Evolutionary conservation across 2,113 vertebrate species (phyloP).

Genomic region (Charina bottae): DNA sequence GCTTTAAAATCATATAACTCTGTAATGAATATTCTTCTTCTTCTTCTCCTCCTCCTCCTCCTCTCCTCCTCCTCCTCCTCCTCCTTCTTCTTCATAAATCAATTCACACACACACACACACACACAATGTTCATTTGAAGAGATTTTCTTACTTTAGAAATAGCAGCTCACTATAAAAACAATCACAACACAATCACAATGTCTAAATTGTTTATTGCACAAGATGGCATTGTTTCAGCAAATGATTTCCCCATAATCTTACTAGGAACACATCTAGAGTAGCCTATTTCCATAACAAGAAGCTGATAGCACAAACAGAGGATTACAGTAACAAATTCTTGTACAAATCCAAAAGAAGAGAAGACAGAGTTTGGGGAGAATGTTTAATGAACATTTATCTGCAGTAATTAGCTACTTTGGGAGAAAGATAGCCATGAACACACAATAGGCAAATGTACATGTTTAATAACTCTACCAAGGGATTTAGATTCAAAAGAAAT

Average conservation of each 20-base stretch:
- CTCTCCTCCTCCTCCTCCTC: too few species aligned
- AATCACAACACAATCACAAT: not conserved
- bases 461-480: conserved; percentile 19
- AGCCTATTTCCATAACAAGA: conserved; percentile 37
- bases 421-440: conserved; percentile 22
- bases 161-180: not conserved
- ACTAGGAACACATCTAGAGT: not conserved
- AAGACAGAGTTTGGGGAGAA: conserved; percentile 28
- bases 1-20: not conserved
- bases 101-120: too few species aligned
- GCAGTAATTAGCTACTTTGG: conserved; percentile 20
- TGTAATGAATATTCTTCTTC: not conserved
- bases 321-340: conserved; percentile 11
- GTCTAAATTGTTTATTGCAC: not conserved
- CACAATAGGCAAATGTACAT: conserved; percentile 19
- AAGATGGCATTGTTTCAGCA: conserved; percentile 23
- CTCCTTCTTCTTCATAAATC: too few species aligned
- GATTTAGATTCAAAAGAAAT: conserved; percentile 3
- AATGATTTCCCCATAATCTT: conserved; percentile 26
- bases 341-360: conserved; percentile 31
- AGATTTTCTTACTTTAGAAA: not conserved
- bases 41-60: too few species aligned
- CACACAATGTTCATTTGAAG: not conserved
- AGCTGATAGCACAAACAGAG: conserved; percentile 1
- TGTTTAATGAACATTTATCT: conserved; percentile 44